Evolutionary conservation across 1,140 invertebrate species (phyloP).

Genomic region (Cylas formicarius): DNA sequence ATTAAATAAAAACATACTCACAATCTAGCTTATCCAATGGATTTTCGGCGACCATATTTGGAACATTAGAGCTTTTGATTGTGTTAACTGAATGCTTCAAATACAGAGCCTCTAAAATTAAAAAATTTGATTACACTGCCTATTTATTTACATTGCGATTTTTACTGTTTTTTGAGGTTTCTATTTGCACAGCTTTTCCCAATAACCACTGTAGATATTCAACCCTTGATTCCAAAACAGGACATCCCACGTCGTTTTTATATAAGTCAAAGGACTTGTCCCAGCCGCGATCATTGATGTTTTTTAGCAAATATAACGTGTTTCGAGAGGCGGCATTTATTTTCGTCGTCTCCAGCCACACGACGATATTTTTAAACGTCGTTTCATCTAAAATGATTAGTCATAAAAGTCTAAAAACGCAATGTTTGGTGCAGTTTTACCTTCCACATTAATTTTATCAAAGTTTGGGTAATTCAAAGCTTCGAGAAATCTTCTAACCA

Average conservation of each 20-base stretch:
- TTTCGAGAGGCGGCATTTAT: constrained; percentile 84
- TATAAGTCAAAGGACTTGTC: constrained; percentile 66
- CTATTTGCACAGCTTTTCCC: constrained; percentile 71
- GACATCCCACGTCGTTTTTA: constrained; percentile 64
- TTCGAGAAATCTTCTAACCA: too few species aligned
- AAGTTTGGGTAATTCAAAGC: too few species aligned
- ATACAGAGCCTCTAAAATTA: constrained; percentile 62
- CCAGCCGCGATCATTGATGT: constrained; percentile 62
- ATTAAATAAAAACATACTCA: constrained; percentile 47
- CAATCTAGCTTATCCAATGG: constrained; percentile 79
- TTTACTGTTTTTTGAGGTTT: constrained; percentile 76
- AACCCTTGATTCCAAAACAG: constrained; percentile 43
- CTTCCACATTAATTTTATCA: too few species aligned
- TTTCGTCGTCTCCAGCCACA: constrained; percentile 93
- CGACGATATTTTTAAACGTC: constrained; percentile 69
- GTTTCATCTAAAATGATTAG: constrained; percentile 61
- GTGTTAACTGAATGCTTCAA: constrained; percentile 57
- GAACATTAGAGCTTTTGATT: constrained; percentile 49
- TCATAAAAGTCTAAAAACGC: too few species aligned
- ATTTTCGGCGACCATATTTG: constrained; percentile 68
- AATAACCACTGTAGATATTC: constrained; percentile 83
- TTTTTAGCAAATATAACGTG: constrained; percentile 63
- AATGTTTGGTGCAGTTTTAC: too few species aligned
- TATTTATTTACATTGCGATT: constrained; percentile 15
- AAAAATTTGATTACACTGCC: neutral